Evolutionary conservation across 2,888 invertebrate genomes (phyloP), one percentile per base, ranked within the genome.

Genomic region (Muschampia plurimacula): DNA sequence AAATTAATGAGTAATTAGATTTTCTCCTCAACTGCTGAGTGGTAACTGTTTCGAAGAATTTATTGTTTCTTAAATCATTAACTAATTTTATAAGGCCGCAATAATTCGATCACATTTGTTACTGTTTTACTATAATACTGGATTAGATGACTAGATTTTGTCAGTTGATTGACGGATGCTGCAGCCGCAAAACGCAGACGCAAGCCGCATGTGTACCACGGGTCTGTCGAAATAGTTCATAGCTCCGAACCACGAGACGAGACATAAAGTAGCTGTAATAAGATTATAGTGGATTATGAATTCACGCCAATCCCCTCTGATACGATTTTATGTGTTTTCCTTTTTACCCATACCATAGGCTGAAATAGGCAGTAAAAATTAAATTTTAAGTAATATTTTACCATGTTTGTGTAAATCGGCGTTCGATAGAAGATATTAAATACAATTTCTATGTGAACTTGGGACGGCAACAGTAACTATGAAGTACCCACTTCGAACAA

Each of bases 201-300:
- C 65, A 66, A 36, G 59, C 22, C 46, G 60, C 32, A 41, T 28
- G 44, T 39, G 28, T 15, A n/a, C 67, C 28, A 36, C 15, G 65
- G 28, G 46, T 71, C 66, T 66, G 71, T 52, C 71, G 71, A 71
- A 71, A 32, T 32, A 59, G 71, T 71, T 66, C 59, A 71, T 66
- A 49, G 59, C 46, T 65, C 44, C 32, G 65, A 44, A 46, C 8
- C 59, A 46, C 55, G 46, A 66, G 22, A 52, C 15, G 52, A 15
- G 46, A 55, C 70, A 64, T 63, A 73, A 68, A 74, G 62, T 60
- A 74, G 66, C 73, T 67, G 74, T 75, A 75, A 77, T 75, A 74
- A 71, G 75, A 76, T 77, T 74, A 75, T 72, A 71, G 49, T 59
- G 69, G 59, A 71, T 71, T 71, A 77, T 71, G 57, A 64, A 67